These are phyloP conservation scores for Acipenser oxyrinchus DNA, from an alignment of 2,797 vertebrate genomes.

Conservation along the genomic window DNA sequence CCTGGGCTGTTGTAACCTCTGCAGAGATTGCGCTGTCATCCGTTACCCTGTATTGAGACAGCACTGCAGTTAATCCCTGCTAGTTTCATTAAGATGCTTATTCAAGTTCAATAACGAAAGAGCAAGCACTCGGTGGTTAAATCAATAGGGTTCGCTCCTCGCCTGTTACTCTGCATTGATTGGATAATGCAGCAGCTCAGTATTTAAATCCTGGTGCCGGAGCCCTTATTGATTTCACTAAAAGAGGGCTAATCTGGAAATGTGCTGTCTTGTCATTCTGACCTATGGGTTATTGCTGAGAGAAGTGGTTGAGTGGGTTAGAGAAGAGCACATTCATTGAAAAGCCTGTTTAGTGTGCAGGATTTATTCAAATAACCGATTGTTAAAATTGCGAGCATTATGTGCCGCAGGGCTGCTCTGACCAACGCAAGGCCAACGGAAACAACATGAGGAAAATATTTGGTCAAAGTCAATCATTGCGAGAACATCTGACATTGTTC, in stretches of 20 bases:
- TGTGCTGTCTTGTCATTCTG: constrained; percentile 29
- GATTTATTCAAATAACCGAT: constrained; percentile 7
- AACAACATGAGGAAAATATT: background rate
- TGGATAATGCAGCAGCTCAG: constrained; percentile 47
- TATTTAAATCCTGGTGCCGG: constrained; percentile 36
- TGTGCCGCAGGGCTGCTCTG: background rate
- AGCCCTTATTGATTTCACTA: constrained; percentile 51
- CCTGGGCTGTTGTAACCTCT: background rate
- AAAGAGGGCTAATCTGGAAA: constrained; percentile 44
- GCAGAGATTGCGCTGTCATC: background rate
- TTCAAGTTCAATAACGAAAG: background rate
- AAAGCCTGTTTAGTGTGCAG: background rate
- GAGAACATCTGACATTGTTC: background rate
- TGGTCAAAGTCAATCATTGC: background rate
- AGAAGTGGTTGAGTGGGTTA: constrained; percentile 8
- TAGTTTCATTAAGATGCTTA: background rate
- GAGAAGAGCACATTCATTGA: constrained; percentile 1
- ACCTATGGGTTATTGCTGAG: constrained; percentile 13
- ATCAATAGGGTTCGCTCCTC: constrained; percentile 2
- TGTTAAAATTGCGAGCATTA: constrained; percentile 5
- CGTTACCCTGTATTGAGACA: background rate
- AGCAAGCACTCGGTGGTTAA: background rate
- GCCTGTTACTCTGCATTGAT: constrained; percentile 42
- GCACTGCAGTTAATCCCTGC: background rate
- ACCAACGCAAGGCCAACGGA: background rate